Evolutionary conservation across 2,113 vertebrate species (phyloP), one percentile per base, ranked within the genome.

Genomic region (Strix aluco): DNA sequence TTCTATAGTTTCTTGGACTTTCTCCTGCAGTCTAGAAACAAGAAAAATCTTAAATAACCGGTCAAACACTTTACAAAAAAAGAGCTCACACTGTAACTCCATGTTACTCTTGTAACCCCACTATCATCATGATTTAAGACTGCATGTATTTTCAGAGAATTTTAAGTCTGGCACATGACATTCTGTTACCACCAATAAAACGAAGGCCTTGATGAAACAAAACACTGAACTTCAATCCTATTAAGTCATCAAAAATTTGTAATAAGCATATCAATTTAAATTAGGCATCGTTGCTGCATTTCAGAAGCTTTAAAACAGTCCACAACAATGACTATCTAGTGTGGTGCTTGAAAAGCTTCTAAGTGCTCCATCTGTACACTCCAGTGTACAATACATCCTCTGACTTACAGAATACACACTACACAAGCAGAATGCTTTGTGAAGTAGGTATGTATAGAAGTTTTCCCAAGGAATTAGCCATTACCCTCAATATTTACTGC

Each of bases 1-100:
- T 97, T 99, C 99, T 69, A 99, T 99, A 10, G 99, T 99, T 98
- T 99, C 99, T 97, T 99, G 99, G 77, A 99, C 99, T 98, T 99
- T 99, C 74, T 99, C 99, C 96, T 99, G 99, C 65, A 99, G 98
- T 73, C 99, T 99, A 86, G 82, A 97, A 98, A 93, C 17, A 91
- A 96, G 75, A 96, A 63, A 94, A 91, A 88, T 20, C 16, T 84
- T 84, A 67, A 73, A 78, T 65, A 89, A 92, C 5, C 19, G 34
- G 40, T 15, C 8, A 12, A 84, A 67, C 27, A 44, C 11, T 46
- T 73, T 1, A 88, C 3, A 69, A 83, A 74, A 27, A 29, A 57
- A 67, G 6, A 92, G 27, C 10, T 59, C 44, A 26, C 34, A 34
- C 23, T 49, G 23, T 61, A 90, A 93, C 14, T 54, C 54, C 71